phyloP scores from a whole-genome alignment of 2,797 vertebrate species.

The Heliangelus exortis region DNA sequence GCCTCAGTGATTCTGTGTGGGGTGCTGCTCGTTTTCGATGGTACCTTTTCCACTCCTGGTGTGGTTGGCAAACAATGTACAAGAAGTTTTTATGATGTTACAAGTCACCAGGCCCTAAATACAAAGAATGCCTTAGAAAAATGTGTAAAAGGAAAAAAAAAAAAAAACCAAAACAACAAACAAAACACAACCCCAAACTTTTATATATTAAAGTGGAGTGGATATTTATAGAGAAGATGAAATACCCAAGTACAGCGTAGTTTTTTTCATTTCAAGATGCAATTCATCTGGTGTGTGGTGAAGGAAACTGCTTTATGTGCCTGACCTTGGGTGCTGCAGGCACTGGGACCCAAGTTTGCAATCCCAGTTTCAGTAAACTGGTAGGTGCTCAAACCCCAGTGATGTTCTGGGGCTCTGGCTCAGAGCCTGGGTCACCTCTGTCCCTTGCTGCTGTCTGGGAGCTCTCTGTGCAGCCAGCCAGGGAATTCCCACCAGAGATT shows the following conservation, averaged over 20 bases:
- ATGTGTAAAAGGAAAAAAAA: background rate
- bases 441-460: background rate
- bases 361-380: rapidly evolving
- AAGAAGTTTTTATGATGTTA: background rate
- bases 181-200: background rate
- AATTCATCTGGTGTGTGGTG: rapidly evolving
- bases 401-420: background rate
- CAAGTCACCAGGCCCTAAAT: background rate
- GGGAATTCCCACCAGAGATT: background rate
- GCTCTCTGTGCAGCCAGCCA: background rate
- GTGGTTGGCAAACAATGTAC: rapidly evolving
- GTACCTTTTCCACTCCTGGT: background rate
- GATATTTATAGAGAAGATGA: background rate
- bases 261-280: background rate
- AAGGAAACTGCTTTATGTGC: background rate
- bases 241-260: background rate
- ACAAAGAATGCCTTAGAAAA: background rate
- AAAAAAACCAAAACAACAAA: background rate
- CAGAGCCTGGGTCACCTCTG: background rate
- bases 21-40: background rate
- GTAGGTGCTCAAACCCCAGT: background rate
- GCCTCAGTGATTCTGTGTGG: background rate
- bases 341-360: background rate
- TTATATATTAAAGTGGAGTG: background rate
- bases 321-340: rapidly evolving